Evolutionary conservation across 2,797 vertebrate genomes (phyloP), one percentile per base, ranked within the genome.

Genomic region (Passerculus sandwichensis): DNA sequence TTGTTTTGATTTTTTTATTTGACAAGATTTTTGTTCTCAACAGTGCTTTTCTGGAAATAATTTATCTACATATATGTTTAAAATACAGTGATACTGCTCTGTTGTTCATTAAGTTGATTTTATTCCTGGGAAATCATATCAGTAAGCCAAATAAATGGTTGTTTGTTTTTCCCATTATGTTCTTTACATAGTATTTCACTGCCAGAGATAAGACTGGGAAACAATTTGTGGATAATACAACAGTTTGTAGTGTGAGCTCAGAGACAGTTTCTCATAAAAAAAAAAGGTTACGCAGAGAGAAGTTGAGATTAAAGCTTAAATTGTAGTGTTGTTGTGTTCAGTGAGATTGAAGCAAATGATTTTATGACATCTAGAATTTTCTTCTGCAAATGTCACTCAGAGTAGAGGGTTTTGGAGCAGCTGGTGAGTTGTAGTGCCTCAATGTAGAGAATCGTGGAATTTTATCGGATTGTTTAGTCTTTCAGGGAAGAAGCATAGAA

Each of bases 391-490:
- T 53, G 11, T 57, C 5, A 19, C 1, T n/a, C 27, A 45, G 78
- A 70, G 51, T 45, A 38, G 17, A 85, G 34, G 5, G 5, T 25
- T 93, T 85, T 18, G 57, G 34, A 38, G 30, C 40, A 54, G 54
- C 11, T 36, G 32, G 5, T 47, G 38, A 77, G n/a, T 21, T 45
- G 16, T 25, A 4, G 30, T 89, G 44, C 73, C 53, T 62, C 44
- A 66, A 2, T 3, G 5, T 10, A 6, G 11, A n/a, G 4, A 42
- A 6, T 32, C 21, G 22, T 4, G 11, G 22, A 18, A 14, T 34
- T 88, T 62, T 54, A 10, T 14, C 25, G 25, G 9, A 5, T 26
- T 12, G 11, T 59, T 73, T 12, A 51, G n/a, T 60, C 15, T 72
- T 66, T 32, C 26, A 47, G 23, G 48, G 62, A 20, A 8, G 61